Conservation (phyloP, 2,888 invertebrate genomes). For the Drosophila nr. medialis region DNA sequence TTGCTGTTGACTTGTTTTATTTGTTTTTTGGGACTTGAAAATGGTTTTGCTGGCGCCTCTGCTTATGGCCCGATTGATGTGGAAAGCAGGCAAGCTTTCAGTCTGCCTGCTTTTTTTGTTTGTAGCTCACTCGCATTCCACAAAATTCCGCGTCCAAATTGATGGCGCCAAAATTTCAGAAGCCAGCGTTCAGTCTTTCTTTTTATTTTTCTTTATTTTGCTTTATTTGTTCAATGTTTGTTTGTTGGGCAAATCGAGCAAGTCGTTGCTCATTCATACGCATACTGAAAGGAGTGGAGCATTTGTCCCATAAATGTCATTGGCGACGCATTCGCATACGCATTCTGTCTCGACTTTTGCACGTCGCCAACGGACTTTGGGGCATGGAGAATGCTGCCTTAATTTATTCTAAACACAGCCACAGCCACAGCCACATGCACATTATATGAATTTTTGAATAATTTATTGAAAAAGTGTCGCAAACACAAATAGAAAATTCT, state of each 20-base stretch:
- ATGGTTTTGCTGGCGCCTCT: slow-evolving; percentile 74
- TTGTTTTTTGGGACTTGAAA: slow-evolving; percentile 48
- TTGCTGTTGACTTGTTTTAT: slow-evolving; percentile 3
- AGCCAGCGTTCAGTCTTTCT: slow-evolving; percentile 38
- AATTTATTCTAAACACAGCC: slow-evolving; percentile 75
- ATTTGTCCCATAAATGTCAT: slow-evolving; percentile 79
- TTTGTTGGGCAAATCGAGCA: not conserved
- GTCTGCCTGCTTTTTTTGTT: slow-evolving; percentile 26
- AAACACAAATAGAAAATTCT: slow-evolving; percentile 51
- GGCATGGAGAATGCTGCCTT: slow-evolving; percentile 61
- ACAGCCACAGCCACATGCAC: slow-evolving; percentile 37
- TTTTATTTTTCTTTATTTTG: not conserved
- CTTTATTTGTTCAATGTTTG: not conserved
- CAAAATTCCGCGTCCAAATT: slow-evolving; percentile 76
- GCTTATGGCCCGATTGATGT: slow-evolving; percentile 53
- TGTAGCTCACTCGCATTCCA: slow-evolving; percentile 64
- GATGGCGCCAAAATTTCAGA: slow-evolving; percentile 80
- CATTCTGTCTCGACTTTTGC: slow-evolving; percentile 70
- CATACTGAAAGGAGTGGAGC: slow-evolving; percentile 70
- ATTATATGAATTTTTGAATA: slow-evolving; percentile 81
- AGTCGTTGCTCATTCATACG: slow-evolving; percentile 50
- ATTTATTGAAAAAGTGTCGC: slow-evolving; percentile 68
- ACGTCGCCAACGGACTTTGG: slow-evolving; percentile 61
- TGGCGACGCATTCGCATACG: slow-evolving; percentile 53
- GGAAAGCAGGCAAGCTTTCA: slow-evolving; percentile 62